Conservation (phyloP, 2,888 invertebrate species). For the Philaethria dido region DNA sequence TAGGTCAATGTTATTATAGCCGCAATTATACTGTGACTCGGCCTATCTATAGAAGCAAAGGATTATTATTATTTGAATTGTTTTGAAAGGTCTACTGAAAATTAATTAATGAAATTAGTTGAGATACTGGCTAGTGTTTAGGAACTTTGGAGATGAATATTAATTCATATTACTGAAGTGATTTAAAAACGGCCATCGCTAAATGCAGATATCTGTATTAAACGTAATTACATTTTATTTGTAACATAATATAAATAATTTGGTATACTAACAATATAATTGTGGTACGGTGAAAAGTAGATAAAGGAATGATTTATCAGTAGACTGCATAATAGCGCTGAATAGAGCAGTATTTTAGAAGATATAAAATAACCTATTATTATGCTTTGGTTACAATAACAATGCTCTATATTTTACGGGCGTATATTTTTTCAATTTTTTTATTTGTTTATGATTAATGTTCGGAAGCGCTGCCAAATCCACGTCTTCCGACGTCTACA, state of each 20-base stretch:
- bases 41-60: slow-evolving; percentile 24
- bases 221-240: too few relatives aligned
- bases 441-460: not conserved
- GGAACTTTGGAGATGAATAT: slow-evolving; percentile 20
- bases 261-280: too few relatives aligned
- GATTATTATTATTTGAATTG: slow-evolving; percentile 36
- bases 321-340: too few relatives aligned
- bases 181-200: slow-evolving; percentile 2
- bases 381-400: too few relatives aligned
- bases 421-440: not conserved
- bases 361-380: too few relatives aligned
- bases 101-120: slow-evolving; percentile 32
- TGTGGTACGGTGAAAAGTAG: too few relatives aligned
- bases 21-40: slow-evolving; percentile 30
- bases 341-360: too few relatives aligned
- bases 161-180: slow-evolving; percentile 10
- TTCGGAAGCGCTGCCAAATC: slow-evolving; percentile 52
- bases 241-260: too few relatives aligned
- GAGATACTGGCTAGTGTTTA: slow-evolving; percentile 14
- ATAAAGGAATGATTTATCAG: too few relatives aligned
- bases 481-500: slow-evolving; percentile 52
- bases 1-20: slow-evolving; percentile 30
- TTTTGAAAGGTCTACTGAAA: slow-evolving; percentile 30
- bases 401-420: too few relatives aligned
- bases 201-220: too few relatives aligned